phyloP scores from a whole-genome alignment of 2,888 invertebrate species.

The Penaeus monodon region DNA sequence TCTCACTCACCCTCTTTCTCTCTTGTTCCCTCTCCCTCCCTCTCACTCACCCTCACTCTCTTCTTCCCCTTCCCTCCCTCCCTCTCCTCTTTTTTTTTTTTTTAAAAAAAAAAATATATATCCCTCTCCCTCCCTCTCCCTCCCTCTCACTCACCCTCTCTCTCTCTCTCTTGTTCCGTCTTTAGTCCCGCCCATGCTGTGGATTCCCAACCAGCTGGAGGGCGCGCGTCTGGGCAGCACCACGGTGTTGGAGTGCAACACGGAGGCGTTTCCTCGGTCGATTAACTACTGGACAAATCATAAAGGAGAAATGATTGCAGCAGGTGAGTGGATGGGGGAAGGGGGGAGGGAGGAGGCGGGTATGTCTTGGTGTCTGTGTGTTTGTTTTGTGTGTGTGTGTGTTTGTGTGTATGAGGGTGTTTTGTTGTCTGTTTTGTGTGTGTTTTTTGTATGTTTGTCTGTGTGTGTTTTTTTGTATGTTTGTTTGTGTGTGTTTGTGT shows the following conservation, averaged over 20 bases:
- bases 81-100: no score
- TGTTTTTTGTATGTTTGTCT: no score
- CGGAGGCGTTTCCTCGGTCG: slow-evolving; percentile 89
- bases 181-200: slow-evolving; percentile 92
- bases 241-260: slow-evolving; percentile 86
- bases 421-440: no score
- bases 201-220: slow-evolving; percentile 92
- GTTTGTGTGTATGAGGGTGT: no score
- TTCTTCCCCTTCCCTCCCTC: not conserved
- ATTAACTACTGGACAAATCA: slow-evolving; percentile 92
- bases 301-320: slow-evolving; percentile 81
- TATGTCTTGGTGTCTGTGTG: no score
- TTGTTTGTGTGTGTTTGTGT: no score
- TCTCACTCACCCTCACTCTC: not conserved
- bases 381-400: no score
- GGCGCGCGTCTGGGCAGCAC: slow-evolving; percentile 86
- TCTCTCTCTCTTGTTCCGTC: not conserved
- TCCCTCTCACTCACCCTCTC: not conserved
- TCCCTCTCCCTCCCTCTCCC: not conserved
- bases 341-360: no score
- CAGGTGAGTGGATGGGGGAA: slow-evolving; percentile 74
- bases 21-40: slow-evolving; percentile 36
- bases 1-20: not conserved
- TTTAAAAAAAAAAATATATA: no score
- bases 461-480: no score